A percentile compares a stretch with the other conserved stretches of the same genome.
phyloP scores from a whole-genome alignment of 2,113 vertebrate species.

The Myotis lucifugus region DNA sequence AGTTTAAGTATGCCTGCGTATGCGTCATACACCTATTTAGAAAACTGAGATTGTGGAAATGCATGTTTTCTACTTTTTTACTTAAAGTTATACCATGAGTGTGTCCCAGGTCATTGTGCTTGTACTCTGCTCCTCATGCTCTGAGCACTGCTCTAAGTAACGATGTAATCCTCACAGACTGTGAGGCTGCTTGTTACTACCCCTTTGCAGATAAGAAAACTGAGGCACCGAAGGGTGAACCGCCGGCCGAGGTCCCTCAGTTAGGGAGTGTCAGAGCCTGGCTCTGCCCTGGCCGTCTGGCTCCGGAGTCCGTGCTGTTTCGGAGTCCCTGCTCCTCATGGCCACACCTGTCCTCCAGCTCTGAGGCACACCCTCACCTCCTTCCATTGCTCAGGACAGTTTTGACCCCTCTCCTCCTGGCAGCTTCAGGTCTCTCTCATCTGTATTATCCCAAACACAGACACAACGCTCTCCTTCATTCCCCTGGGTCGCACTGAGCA shows the following conservation, averaged over 20 bases:
- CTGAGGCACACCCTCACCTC: fast-evolving
- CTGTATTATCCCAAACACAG: neutral
- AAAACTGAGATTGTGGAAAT: neutral
- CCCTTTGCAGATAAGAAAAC: neutral
- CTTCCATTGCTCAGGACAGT: neutral
- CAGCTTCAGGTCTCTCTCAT: neutral
- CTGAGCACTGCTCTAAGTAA: neutral
- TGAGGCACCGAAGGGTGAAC: too few species aligned
- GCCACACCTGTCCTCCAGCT: neutral
- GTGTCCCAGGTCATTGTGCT: neutral
- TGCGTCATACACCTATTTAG: neutral
- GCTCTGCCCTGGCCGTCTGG: neutral
- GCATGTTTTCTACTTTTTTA: neutral
- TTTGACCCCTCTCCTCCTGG: neutral
- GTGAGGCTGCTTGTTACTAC: neutral
- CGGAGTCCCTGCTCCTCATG: neutral
- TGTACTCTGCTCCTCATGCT: neutral
- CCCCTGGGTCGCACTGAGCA: neutral
- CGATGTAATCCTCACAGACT: neutral
- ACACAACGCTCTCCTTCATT: neutral
- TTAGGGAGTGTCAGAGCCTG: neutral
- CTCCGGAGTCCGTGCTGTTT: neutral
- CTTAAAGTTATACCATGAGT: neutral
- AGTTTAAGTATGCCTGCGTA: neutral
- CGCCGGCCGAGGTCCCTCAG: neutral